Evolutionary conservation across 2,797 vertebrate species (phyloP).

Genomic region (Trachurus trachurus): DNA sequence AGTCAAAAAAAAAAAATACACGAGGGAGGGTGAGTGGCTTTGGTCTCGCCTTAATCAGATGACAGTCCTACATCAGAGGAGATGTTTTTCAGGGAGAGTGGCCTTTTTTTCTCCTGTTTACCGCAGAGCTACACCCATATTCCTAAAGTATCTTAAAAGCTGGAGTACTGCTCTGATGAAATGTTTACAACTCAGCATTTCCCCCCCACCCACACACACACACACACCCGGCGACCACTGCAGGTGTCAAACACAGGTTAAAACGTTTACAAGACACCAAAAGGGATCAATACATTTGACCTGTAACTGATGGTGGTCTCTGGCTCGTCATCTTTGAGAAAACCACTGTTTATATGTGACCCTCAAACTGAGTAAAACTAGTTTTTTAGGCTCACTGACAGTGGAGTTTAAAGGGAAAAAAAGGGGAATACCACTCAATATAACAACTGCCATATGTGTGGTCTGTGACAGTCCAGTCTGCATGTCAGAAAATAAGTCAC

Average conservation of each 20-base stretch:
- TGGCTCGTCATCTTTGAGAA: neutral
- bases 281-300: neutral
- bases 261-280: constrained; percentile 38
- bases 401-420: constrained; percentile 13
- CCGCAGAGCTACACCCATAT: constrained; percentile 44
- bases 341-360: neutral
- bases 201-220: constrained; percentile 30
- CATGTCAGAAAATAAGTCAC: constrained; percentile 16
- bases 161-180: constrained; percentile 44
- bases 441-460: constrained; percentile 57
- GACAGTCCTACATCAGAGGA: constrained; percentile 32
- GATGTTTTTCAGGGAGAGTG: constrained; percentile 43
- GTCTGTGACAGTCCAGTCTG: constrained; percentile 26
- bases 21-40: constrained; percentile 18
- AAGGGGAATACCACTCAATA: constrained; percentile 46
- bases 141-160: constrained; percentile 51
- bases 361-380: neutral
- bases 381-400: constrained; percentile 27
- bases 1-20: constrained; percentile 16
- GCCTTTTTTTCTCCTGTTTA: constrained; percentile 44
- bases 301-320: too few species aligned
- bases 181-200: constrained; percentile 67
- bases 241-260: constrained; percentile 31
- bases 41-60: constrained; percentile 65
- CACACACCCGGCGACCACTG: constrained; percentile 28